Base-by-base conservation (phyloP, 2,113 vertebrate genomes). In the Boleophthalmus pectinirostris region DNA sequence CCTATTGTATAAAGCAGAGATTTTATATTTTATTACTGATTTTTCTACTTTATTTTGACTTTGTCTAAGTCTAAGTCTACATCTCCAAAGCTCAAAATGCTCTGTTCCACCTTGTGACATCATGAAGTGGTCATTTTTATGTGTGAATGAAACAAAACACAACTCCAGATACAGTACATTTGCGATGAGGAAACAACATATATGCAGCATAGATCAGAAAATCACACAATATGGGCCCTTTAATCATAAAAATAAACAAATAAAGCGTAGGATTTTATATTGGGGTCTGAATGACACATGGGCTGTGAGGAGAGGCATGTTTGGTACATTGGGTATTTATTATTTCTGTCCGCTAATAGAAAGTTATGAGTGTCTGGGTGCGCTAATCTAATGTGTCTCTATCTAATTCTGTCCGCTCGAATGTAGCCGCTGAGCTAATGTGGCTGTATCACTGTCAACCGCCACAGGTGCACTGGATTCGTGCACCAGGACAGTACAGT, bases 351-450 rank as follows among this genome's bases (percentile, higher is more conserved):
- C 82, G 76, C 84, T 87, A 81, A 79, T 80, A 87, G 85, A 78
- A 84, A 78, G 82, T 81, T 74, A 82, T 80, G 83, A 85, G 74
- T 10, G 61, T 47, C 69, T 51, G 60, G 35, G n/a, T n/a, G 43
- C 80, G 67, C 84, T 87, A 82, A 90, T 89, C 84, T 85, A 54
- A 54, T 54, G 20, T 84, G 85, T 83, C 87, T 76, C 82, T 73
- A 83, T 86, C 91, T 89, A 91, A 89, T 89, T 91, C 91, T 81
- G 85, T 90, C 86, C 72, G 77, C 68, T 43, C 72, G 79, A 89
- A 83, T 87, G 70, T 80, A 75, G 80, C 70, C 9, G 38, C 38
- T 43, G 10, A 43, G 51, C 51, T 54, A 54, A 65, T 74, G 82
- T 90, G 85, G 74, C 81, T 75, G 72, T 86, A 84, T 90, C 89